These are phyloP conservation scores for Amyelois transitella DNA, from an alignment of 1,140 invertebrate genomes.

Conservation along the genomic window DNA sequence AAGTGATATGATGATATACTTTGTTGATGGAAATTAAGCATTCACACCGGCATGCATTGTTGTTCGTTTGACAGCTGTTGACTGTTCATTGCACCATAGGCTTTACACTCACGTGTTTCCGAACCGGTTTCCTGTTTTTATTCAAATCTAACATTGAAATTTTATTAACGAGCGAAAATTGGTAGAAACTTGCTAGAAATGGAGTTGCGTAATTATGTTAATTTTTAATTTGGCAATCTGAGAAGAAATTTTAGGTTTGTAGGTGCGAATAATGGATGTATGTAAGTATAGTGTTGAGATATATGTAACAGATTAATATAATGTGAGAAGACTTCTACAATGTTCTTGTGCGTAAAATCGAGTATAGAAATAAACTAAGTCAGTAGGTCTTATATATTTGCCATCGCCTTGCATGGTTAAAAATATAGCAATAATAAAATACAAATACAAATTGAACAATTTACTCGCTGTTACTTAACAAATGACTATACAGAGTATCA, in stretches of 20 bases:
- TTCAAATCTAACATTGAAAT: neutral
- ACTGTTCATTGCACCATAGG: constrained; percentile 18
- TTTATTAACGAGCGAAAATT: neutral
- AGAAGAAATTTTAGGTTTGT: neutral
- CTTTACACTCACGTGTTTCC: neutral
- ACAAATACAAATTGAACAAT: too few species aligned
- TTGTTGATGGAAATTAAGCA: constrained; percentile 50
- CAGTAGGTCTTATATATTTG: too few species aligned
- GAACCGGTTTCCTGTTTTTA: constrained; percentile 8
- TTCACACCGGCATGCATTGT: constrained; percentile 24
- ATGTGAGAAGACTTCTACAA: too few species aligned
- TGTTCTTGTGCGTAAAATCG: too few species aligned
- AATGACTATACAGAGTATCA: too few species aligned
- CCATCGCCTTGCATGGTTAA: too few species aligned
- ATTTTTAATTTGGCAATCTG: neutral
- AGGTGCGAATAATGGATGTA: constrained; percentile 1
- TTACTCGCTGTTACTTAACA: too few species aligned
- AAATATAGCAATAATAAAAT: too few species aligned
- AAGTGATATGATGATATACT: constrained; percentile 44
- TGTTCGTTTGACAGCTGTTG: constrained; percentile 33
- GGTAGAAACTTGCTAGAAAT: constrained; percentile 2
- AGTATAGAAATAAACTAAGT: too few species aligned
- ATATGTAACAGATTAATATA: too few species aligned
- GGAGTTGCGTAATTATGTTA: constrained; percentile 3
- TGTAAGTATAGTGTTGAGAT: neutral